Evolutionary conservation across 2,113 vertebrate genomes (phyloP), one percentile per base, ranked within the genome.

Genomic region (Ochotona princeps): DNA sequence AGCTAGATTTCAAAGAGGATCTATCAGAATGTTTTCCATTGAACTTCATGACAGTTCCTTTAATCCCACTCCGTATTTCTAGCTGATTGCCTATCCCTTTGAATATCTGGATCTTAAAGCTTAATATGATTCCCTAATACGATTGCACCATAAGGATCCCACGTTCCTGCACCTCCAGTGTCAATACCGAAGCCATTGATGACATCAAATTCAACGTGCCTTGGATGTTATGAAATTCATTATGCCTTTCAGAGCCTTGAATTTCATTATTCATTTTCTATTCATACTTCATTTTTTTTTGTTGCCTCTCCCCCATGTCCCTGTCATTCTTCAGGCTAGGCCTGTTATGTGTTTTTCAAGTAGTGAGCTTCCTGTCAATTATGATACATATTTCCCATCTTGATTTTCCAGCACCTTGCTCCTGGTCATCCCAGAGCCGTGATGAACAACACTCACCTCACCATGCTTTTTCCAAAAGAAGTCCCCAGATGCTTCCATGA

Each of bases 1-100:
- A 96, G 95, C 95, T 95, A 92, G 88, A 91, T 96, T 96, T 97
- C 61, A 97, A 97, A 93, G 76, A 95, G 84, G 97, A 97, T 96
- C 23, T 95, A 95, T 83, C 97, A 60, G 49, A 94, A 94, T 49
- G 38, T 47, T 78, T 92, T 94, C 23, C 63, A 82, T 54, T 26
- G 38, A 74, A 60, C 86, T 83, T 86, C 60, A 94, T 92, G 90
- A 96, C 92, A 51, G 96, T 96, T 97, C 82, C 91, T 96, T 96
- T 90, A 96, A 90, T 91, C 63, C 69, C 92, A 96, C 78, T 88
- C 83, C 80, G 85, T 93, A 90, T 96, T 90, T 63, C 21, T 91
- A 95, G 91, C 76, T 61, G 73, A 92, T 93, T 85, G 83, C 76
- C 75, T 96, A 94, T 91, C 86, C 78, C 93, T 94, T 69, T 90